Conservation (phyloP, 2,888 invertebrate species). For the Tolmerus cingulatus region DNA sequence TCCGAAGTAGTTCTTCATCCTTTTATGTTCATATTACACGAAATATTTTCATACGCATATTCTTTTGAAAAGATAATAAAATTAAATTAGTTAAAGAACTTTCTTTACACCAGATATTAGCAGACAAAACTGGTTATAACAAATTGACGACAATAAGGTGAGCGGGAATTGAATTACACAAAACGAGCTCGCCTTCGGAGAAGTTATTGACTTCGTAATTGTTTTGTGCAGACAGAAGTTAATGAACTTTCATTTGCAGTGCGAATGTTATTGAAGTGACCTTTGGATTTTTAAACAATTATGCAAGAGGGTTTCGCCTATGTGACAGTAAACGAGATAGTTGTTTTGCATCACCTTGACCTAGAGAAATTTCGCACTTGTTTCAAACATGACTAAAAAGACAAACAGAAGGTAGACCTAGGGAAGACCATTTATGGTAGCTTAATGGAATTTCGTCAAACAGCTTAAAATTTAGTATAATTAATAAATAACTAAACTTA, state of each 20-base stretch:
- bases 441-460: background rate
- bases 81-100: background rate
- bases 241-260: background rate
- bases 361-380: background rate
- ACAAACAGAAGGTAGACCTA: background rate
- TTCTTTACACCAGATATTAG: background rate
- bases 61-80: background rate
- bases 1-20: too few species aligned
- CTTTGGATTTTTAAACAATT: background rate
- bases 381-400: background rate
- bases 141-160: background rate
- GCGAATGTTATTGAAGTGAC: background rate
- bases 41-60: too few species aligned
- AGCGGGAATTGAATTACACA: background rate
- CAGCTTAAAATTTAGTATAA: too few species aligned
- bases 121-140: background rate
- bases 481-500: too few species aligned
- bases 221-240: background rate
- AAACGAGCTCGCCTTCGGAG: background rate
- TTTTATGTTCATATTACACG: too few species aligned
- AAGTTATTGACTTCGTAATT: background rate
- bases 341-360: background rate
- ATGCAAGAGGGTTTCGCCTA: background rate
- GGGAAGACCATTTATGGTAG: background rate
- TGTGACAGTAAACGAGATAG: background rate